phyloP scores from a whole-genome alignment of 2,888 invertebrate species.

The Thymelicus lineola region DNA sequence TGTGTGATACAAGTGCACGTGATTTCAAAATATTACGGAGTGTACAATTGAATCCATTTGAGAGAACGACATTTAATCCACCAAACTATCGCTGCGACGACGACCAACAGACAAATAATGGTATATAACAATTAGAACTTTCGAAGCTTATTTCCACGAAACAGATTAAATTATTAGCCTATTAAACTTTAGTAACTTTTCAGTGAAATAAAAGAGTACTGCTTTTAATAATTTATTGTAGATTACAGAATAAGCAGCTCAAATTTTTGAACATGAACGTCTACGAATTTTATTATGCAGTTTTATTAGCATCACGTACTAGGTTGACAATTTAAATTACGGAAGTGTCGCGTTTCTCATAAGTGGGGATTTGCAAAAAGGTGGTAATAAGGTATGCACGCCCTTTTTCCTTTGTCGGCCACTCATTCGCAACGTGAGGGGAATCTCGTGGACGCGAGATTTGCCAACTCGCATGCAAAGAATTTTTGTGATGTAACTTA shows the following conservation, averaged over 20 bases:
- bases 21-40: too few species aligned
- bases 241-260: neutral
- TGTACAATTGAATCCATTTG: too few species aligned
- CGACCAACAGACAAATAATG: too few species aligned
- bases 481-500: conserved; percentile 67
- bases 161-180: too few species aligned
- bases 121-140: too few species aligned
- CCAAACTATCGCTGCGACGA: too few species aligned
- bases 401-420: conserved; percentile 84
- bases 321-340: conserved; percentile 74
- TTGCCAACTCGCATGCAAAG: conserved; percentile 68
- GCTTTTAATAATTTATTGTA: too few species aligned
- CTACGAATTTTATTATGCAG: conserved; percentile 11
- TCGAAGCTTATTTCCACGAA: too few species aligned
- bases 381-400: conserved; percentile 84
- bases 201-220: too few species aligned
- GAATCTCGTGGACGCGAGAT: conserved; percentile 71
- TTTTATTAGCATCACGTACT: conserved; percentile 58
- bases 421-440: conserved; percentile 79
- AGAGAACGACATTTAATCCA: too few species aligned
- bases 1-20: too few species aligned
- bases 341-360: conserved; percentile 76
- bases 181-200: too few species aligned
- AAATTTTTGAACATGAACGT: neutral
- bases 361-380: conserved; percentile 82